Percentiles rank a stretch among this genome's conserved stretches.
These are phyloP conservation scores for Scotopteryx bipunctaria DNA, from an alignment of 2,888 invertebrate species.

Conservation along the genomic window DNA sequence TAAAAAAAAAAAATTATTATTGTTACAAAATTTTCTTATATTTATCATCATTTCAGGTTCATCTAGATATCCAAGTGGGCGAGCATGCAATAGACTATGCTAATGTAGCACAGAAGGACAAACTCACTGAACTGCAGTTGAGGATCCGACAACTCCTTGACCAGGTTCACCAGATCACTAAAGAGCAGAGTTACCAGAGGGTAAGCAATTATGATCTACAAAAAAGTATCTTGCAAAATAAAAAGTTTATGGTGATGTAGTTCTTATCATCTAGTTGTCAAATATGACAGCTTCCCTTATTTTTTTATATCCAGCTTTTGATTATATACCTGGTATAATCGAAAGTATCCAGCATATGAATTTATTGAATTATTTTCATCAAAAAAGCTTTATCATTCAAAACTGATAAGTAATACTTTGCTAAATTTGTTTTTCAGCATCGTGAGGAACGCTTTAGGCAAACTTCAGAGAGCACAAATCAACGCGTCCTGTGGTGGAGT, in stretches of 20 bases:
- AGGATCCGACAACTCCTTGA: constrained; percentile 97
- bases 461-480: constrained; percentile 99
- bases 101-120: constrained; percentile 98
- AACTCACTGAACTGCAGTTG: constrained; percentile 96
- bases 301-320: too few species aligned
- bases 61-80: constrained; percentile 99
- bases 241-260: too few species aligned
- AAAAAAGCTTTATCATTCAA: too few species aligned
- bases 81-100: constrained; percentile 99
- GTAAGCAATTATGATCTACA: constrained; percentile 72
- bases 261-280: too few species aligned
- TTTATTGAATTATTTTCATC: too few species aligned
- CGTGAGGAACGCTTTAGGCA: constrained; percentile 98
- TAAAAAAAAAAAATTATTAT: too few species aligned
- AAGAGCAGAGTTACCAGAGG: constrained; percentile 99
- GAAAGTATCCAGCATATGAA: too few species aligned
- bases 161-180: constrained; percentile 99
- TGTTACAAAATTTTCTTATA: too few species aligned
- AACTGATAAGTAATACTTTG: too few species aligned
- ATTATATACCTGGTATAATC: too few species aligned
- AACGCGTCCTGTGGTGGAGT: constrained; percentile 98
- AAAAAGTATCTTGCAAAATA: not conserved
- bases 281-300: too few species aligned
- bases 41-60: constrained; percentile 86
- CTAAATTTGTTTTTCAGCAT: constrained; percentile 85